These are phyloP conservation scores for Cryptophagus acutangulus DNA, from an alignment of 2,888 invertebrate genomes.

Conservation along the genomic window DNA sequence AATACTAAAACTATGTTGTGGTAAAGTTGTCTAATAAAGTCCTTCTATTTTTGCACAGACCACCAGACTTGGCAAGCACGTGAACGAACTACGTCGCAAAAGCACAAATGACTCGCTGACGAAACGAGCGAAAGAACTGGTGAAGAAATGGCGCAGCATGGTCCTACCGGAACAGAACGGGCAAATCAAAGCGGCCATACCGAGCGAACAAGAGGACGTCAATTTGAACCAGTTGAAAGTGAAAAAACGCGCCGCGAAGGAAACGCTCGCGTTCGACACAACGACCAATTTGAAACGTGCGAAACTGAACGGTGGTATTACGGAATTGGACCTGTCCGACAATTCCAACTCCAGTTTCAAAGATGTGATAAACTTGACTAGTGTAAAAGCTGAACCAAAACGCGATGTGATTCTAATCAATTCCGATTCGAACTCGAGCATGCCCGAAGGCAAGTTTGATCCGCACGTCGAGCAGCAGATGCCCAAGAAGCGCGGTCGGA, in stretches of 20 bases:
- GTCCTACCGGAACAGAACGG: constrained; percentile 59
- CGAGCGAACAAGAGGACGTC: constrained; percentile 28
- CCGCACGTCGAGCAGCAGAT: constrained; percentile 41
- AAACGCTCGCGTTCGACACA: constrained; percentile 16
- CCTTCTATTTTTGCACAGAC: constrained; percentile 53
- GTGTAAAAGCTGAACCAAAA: constrained; percentile 26
- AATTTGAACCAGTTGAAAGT: constrained; percentile 31
- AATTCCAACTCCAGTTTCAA: constrained; percentile 48
- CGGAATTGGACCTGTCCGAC: constrained; percentile 44
- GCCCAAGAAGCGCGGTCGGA: constrained; percentile 56
- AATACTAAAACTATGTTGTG: too few relatives aligned
- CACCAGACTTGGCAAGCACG: constrained; percentile 90
- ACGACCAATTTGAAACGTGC: constrained; percentile 38
- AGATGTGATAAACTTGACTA: constrained; percentile 36
- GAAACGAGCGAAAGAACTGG: constrained; percentile 83
- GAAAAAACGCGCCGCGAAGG: constrained; percentile 31
- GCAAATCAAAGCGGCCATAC: constrained; percentile 34
- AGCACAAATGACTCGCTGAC: constrained; percentile 80
- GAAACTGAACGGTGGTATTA: constrained; percentile 46
- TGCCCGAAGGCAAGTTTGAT: constrained; percentile 47
- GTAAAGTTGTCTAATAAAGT: too few relatives aligned
- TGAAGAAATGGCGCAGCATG: constrained; percentile 89
- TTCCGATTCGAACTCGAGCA: constrained; percentile 52
- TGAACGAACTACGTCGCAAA: constrained; percentile 86
- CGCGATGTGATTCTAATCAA: constrained; percentile 41